Base-by-base conservation (phyloP, 1,140 invertebrate genomes). In the Carcinoscorpius rotundicauda region DNA sequence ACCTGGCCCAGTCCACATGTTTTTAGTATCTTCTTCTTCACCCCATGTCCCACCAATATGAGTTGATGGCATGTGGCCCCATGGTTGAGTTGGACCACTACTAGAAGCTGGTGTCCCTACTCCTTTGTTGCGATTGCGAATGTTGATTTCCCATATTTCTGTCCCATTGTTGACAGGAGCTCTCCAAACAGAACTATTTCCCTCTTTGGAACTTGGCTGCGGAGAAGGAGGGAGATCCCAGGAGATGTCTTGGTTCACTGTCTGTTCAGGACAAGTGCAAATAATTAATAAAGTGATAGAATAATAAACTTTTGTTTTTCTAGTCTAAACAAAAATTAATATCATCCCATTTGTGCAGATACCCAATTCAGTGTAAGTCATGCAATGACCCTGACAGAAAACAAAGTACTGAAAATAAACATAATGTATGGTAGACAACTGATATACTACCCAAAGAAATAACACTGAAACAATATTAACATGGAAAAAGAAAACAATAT, bases 21-120 rank as follows among this genome's bases (percentile, higher is more conserved):
- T 80, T 58, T 53, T 83, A n/a, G 72, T 79, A 73, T 94, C 91
- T 71, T 95, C 91, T 71, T 94, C 92, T 76, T 93, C 92, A 53
- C 91, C 92, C 92, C 92, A 95, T 2, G 90, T 94, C 6, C 92
- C 91, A 53, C 91, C 92, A 68, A 93, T 88, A 73, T 94, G 93
- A 0, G 87, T 89, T 1, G 89, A 86, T 0, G 91, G 91, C 3
- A 90, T 93, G 72, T 93, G 90, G 55, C 89, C 90, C 91, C 91
- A 93, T 3, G 90, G 90, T 55, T 71, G 70, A 52, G 51, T 49
- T 51, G 58, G 53, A 11, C 61, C 6, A 29, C 29, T 29, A 52
- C 60, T 68, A 29, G 59, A 51, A 60, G 29, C 57, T 8, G 62
- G 48, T 52, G 51, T 61, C 29, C 29, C 29, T 29, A 29, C 29